A percentile compares a stretch with the other conserved stretches of the same genome.
Evolutionary conservation across 2,113 vertebrate genomes (phyloP).

Genomic region (Dromaius novaehollandiae): DNA sequence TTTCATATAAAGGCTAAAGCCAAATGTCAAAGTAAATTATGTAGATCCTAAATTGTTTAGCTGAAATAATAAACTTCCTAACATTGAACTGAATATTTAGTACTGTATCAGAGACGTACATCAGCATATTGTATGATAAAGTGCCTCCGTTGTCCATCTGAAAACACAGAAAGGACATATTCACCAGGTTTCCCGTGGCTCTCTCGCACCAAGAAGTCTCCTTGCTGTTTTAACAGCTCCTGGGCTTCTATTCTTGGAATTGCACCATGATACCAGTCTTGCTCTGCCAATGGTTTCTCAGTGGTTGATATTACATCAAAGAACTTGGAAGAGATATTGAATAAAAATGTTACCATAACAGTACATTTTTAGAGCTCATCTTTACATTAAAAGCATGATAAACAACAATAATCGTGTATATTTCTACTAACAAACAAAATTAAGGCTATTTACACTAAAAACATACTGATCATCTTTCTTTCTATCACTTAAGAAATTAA

Average conservation of each 20-base stretch:
- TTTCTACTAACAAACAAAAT: not conserved
- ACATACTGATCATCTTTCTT: not conserved
- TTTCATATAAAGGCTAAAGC: not conserved
- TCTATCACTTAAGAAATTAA: not conserved
- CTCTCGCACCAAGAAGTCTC: conserved; percentile 97
- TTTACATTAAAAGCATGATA: not conserved
- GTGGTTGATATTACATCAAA: conserved; percentile 88
- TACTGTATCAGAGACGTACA: conserved; percentile 80
- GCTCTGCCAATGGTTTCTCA: conserved; percentile 92
- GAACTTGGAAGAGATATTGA: conserved; percentile 80
- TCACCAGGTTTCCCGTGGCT: conserved; percentile 98
- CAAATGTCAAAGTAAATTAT: not conserved
- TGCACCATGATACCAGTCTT: conserved; percentile 98
- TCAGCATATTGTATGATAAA: conserved; percentile 99
- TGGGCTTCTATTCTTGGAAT: conserved; percentile 96
- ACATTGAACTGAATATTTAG: conserved; percentile 29
- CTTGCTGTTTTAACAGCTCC: conserved; percentile 93
- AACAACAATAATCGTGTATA: not conserved
- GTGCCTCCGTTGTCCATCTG: conserved; percentile 92
- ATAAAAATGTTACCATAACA: conserved; percentile 6
- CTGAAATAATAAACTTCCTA: not conserved
- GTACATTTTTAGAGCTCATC: not conserved
- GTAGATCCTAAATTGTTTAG: not conserved
- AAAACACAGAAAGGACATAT: conserved; percentile 98
- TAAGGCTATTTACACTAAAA: not conserved